Conservation (phyloP, 2,888 invertebrate genomes). For the Mayetiola destructor region DNA sequence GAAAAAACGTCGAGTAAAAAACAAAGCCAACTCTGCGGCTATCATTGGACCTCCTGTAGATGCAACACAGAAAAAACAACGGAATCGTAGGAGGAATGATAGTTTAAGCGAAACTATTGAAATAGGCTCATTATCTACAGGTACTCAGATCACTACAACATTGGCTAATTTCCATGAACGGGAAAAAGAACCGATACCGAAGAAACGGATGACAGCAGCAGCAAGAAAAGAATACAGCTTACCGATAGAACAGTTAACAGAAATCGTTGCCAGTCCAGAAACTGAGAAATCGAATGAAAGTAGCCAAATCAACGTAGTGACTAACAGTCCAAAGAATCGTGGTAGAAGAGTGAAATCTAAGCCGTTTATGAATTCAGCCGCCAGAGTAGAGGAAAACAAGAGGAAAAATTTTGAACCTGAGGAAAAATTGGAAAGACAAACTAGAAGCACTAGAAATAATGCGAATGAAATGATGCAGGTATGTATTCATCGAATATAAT, state of each 20-base stretch:
- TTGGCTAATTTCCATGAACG: no score
- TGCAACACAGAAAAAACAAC: neutral
- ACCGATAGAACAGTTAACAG: no score
- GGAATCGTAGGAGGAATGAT: neutral
- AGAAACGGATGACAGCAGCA: slow-evolving; percentile 1
- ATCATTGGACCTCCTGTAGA: neutral
- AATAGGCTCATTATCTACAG: no score
- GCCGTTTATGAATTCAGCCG: no score
- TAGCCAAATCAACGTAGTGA: no score
- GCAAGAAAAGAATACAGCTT: slow-evolving; percentile 8
- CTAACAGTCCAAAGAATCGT: neutral
- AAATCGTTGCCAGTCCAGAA: no score
- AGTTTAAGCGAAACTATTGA: no score
- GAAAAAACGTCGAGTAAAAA: neutral
- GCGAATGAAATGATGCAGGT: neutral
- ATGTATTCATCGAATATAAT: no score
- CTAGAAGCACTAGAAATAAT: neutral
- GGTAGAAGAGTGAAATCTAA: neutral
- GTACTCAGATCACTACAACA: no score
- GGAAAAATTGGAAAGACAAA: no score
- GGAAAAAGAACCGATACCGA: slow-evolving; percentile 18
- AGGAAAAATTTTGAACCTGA: neutral
- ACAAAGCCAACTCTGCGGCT: neutral
- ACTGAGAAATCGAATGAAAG: neutral
- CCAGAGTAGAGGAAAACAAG: neutral